Evolutionary conservation across 2,797 vertebrate genomes (phyloP), one percentile per base, ranked within the genome.

Genomic region (Pseudomugil gertrudae): DNA sequence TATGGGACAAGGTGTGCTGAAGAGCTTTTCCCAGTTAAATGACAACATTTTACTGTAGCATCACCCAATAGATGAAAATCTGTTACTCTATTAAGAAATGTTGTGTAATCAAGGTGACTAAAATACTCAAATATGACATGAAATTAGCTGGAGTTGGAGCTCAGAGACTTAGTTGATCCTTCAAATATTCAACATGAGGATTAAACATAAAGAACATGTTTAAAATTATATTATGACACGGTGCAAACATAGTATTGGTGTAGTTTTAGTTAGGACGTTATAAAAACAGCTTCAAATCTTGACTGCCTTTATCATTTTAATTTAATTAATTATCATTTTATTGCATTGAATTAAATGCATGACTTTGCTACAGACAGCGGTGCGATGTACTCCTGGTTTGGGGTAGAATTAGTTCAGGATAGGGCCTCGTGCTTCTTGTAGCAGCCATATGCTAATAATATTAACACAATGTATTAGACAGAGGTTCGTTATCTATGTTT

Each of bases 351-450:
- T 53, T 30, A 11, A 51, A 21, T 0, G 9, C 24, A 21, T 45
- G 0, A 4, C 0, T 63, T 57, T 23, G 4, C 19, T 10, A n/a
- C 4, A 53, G 3, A 9, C 57, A 52, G 43, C 7, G 11, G 47
- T 32, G n/a, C 2, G 27, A 54, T 50, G 24, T 69, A 53, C 57
- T 62, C 63, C 63, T 71, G 57, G 47, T 50, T 58, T 0, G 57
- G 47, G 52, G 4, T 61, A 15, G 40, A 35, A 43, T 13, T 57
- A 59, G 69, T 57, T 59, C 19, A 73, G 32, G 11, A 27, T 43
- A 87, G 88, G 89, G 87, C 87, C 83, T 21, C 3, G 65, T 51
- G 53, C 14, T 74, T 63, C 65, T 62, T 45, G 45, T 62, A 86
- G 74, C 63, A 77, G 63, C 76, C 60, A 33, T 36, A 6, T 47